These are phyloP conservation scores for Lanius collurio DNA, from an alignment of 2,113 vertebrate genomes.

Conservation along the genomic window DNA sequence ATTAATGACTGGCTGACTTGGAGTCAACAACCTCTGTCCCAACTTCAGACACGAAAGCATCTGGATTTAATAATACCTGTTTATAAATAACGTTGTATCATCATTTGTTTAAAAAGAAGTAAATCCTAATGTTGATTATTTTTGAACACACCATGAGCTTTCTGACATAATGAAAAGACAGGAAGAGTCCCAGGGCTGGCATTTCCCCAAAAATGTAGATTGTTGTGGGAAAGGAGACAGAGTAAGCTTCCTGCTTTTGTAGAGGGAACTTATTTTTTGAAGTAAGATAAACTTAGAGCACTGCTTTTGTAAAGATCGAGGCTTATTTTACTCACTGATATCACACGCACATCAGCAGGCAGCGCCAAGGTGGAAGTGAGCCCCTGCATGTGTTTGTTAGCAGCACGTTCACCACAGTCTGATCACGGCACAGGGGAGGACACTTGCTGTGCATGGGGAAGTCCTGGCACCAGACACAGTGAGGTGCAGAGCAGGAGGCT, in stretches of 20 bases:
- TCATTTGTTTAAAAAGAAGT: constrained; percentile 61
- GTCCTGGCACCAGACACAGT: background rate
- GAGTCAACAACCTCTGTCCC: constrained; percentile 4
- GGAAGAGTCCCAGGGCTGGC: constrained; percentile 68
- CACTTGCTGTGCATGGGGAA: background rate
- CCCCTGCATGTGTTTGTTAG: background rate
- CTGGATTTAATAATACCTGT: constrained; percentile 56
- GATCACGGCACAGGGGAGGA: background rate
- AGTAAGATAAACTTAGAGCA: constrained; percentile 59
- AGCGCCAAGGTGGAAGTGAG: constrained; percentile 30
- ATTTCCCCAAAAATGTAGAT: constrained; percentile 67
- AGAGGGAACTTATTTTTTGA: constrained; percentile 48
- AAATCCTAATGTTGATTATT: constrained; percentile 64
- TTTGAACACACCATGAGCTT: constrained; percentile 61
- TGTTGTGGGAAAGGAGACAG: constrained; percentile 71
- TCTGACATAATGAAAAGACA: constrained; percentile 68
- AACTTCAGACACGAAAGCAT: constrained; percentile 44
- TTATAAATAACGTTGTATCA: constrained; percentile 61
- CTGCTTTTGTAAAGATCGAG: constrained; percentile 28
- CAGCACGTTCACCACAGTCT: background rate
- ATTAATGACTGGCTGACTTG: background rate
- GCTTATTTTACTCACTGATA: constrained; percentile 50
- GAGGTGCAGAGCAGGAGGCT: background rate
- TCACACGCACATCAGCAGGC: constrained; percentile 4
- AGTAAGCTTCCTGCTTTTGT: constrained; percentile 72